Percentiles rank a stretch among this genome's conserved stretches.
Evolutionary conservation across 2,888 invertebrate genomes (phyloP).

Genomic region (Dendrolimus pini): DNA sequence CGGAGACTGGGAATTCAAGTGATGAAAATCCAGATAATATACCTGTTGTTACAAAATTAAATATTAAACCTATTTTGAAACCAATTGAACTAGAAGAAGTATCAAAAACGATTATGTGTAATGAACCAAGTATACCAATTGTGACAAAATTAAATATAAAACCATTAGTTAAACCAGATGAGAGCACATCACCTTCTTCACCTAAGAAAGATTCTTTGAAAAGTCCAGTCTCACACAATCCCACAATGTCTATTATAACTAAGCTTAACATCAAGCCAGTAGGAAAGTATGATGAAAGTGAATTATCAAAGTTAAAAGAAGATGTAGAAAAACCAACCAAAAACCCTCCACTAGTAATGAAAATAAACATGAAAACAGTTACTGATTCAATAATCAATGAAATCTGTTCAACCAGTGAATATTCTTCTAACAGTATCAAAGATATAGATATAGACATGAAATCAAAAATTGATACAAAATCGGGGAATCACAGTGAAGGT

Average conservation of each 20-base stretch:
- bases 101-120: slow-evolving; percentile 25
- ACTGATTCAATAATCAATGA: slow-evolving; percentile 40
- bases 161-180: slow-evolving; percentile 56
- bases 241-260: slow-evolving; percentile 49
- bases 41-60: slow-evolving; percentile 72
- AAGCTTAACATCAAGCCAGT: slow-evolving; percentile 72
- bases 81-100: slow-evolving; percentile 43
- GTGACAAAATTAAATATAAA: slow-evolving; percentile 64
- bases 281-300: slow-evolving; percentile 55
- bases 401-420: slow-evolving; percentile 24
- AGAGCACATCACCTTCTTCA: slow-evolving; percentile 41
- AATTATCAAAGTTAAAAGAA: slow-evolving; percentile 28
- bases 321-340: slow-evolving; percentile 34
- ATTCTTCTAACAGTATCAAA: slow-evolving; percentile 26
- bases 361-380: slow-evolving; percentile 62
- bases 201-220: slow-evolving; percentile 54
- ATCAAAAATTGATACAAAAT: neutral
- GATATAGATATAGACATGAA: slow-evolving; percentile 3
- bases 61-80: slow-evolving; percentile 74
- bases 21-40: slow-evolving; percentile 65
- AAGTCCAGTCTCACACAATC: slow-evolving; percentile 26
- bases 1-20: slow-evolving; percentile 66
- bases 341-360: slow-evolving; percentile 64
- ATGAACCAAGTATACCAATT: slow-evolving; percentile 50
- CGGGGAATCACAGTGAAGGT: neutral